Evolutionary conservation across 2,888 invertebrate species (phyloP).

Genomic region (Tetramorium bicarinatum): DNA sequence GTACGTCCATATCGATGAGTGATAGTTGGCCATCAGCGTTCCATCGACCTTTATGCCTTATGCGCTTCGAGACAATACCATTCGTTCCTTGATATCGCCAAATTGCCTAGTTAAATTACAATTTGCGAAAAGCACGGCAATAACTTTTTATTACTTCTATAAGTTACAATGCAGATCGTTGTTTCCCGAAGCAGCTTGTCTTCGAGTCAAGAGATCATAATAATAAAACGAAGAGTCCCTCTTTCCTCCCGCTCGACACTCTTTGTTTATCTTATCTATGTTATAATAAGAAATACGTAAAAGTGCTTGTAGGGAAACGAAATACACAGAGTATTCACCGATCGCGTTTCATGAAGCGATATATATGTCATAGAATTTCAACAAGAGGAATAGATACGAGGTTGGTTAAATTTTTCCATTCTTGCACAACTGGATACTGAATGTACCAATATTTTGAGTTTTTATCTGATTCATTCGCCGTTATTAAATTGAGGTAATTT

Average conservation of each 20-base stretch:
- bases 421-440: background rate
- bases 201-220: slow-evolving; percentile 33
- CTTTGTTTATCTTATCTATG: background rate
- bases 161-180: slow-evolving; percentile 16
- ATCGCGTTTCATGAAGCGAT: background rate
- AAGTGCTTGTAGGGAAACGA: background rate
- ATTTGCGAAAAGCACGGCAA: slow-evolving; percentile 36
- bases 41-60: slow-evolving; percentile 1
- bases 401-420: background rate
- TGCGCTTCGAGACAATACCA: slow-evolving; percentile 1
- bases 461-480: background rate
- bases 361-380: background rate
- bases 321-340: background rate
- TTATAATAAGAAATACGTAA: slow-evolving; percentile 15
- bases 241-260: background rate
- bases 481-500: background rate
- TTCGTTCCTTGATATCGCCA: slow-evolving; percentile 29
- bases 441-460: slow-evolving; percentile 2
- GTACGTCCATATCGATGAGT: slow-evolving; percentile 14
- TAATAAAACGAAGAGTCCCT: slow-evolving; percentile 4
- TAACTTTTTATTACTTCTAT: slow-evolving; percentile 18
- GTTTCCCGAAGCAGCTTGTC: slow-evolving; percentile 17
- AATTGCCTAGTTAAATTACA: slow-evolving; percentile 53
- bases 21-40: slow-evolving; percentile 7
- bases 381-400: background rate